A percentile compares a stretch with the other conserved stretches of the same genome.
phyloP scores from a whole-genome alignment of 2,113 vertebrate species.

The Alouatta palliata region DNA sequence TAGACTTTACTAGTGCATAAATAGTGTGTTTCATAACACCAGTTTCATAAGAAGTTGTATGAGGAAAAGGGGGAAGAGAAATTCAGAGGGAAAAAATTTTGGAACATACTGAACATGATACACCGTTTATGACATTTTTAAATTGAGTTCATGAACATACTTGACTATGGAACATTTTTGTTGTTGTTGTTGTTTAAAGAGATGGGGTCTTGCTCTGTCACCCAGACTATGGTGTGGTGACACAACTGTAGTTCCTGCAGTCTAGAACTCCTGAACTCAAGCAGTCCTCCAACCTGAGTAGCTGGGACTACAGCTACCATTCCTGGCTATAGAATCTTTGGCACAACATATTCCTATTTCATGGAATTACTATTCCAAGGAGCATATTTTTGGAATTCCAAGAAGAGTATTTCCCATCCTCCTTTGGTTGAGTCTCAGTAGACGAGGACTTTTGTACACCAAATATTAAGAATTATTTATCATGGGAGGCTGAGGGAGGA shows the following conservation, averaged over 20 bases:
- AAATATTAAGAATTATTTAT: not conserved
- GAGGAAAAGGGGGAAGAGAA: not conserved
- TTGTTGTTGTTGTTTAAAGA: not conserved
- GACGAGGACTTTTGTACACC: not conserved
- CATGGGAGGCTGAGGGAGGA: no score
- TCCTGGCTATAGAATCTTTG: not conserved
- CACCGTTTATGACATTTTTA: not conserved
- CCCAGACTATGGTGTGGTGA: not conserved
- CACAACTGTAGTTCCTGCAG: no score
- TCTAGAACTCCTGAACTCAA: not conserved
- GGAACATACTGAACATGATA: not conserved
- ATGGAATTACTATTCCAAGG: not conserved
- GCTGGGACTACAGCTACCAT: not conserved
- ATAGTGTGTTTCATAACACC: not conserved
- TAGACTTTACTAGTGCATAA: not conserved
- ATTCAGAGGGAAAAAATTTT: not conserved
- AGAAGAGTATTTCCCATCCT: not conserved
- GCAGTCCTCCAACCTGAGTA: not conserved
- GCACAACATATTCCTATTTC: not conserved
- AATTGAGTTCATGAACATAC: not conserved
- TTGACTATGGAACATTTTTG: not conserved
- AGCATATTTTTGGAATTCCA: not conserved
- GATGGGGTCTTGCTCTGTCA: not conserved
- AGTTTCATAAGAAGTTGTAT: not conserved
- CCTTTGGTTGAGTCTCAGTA: not conserved